These are phyloP conservation scores for Eudyptes chrysolophus DNA, from an alignment of 2,113 vertebrate genomes.

Conservation along the genomic window DNA sequence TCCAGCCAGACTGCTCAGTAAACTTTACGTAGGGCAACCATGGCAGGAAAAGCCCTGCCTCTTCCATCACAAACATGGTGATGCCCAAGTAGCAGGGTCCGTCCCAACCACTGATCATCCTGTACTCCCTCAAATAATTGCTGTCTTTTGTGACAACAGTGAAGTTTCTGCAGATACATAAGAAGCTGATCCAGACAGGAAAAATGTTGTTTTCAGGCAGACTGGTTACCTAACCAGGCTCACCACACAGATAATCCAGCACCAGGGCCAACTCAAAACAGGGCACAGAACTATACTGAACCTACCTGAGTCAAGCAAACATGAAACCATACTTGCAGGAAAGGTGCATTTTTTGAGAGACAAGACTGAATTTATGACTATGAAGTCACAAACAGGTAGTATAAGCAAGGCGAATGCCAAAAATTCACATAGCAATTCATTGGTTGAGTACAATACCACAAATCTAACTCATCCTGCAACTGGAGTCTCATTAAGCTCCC, in stretches of 20 bases:
- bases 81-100: background rate
- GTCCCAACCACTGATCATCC: background rate
- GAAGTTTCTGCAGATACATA: background rate
- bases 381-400: background rate
- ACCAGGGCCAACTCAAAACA: background rate
- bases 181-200: background rate
- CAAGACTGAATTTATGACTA: background rate
- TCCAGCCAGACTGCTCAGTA: background rate
- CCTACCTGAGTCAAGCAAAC: background rate
- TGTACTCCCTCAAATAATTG: background rate
- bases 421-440: background rate
- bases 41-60: background rate
- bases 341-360: background rate
- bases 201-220: background rate
- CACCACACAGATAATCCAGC: background rate
- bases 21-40: background rate
- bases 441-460: background rate
- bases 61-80: background rate
- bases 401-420: background rate
- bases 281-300: background rate
- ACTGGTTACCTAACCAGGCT: background rate
- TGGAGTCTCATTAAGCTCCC: background rate
- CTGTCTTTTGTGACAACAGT: background rate
- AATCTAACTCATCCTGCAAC: background rate
- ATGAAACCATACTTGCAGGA: background rate